Base-by-base conservation (phyloP, 2,797 vertebrate genomes). In the Sebastes itinus region DNA sequence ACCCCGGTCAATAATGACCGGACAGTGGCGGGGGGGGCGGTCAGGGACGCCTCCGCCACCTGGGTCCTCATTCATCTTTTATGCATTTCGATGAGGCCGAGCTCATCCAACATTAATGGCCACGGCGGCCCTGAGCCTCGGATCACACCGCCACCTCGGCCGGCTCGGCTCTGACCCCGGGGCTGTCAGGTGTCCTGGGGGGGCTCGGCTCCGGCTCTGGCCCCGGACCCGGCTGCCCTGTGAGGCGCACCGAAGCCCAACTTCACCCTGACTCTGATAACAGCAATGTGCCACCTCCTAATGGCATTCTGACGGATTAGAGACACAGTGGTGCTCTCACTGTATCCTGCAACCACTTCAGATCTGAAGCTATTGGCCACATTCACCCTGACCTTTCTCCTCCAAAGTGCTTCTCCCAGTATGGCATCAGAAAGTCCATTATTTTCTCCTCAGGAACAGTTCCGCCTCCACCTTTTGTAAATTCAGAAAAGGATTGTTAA, bases 91-190 rank as follows among this genome's bases (percentile, higher is more conserved):
- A 11, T 78, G 76, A 91, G 84, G 77, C 66, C 38, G 59, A 82
- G 63, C 84, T 91, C 88, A 95, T 96, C 85, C 90, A 95, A 95
- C 94, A 95, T 96, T 96, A 88, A 95, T 95, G 84, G 73, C 74
- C 55, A 27, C 87, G 8, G 35, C 32, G 85, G 74, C 87, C 90
- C 72, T 72, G 60, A 77, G 56, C 68, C 68, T 25, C n/a, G 4
- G 77, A 63, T 91, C 65, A 7, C 63, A 88, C 69, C 59, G 62
- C 72, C 56, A 63, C 25, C 73, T 69, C 12, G 0, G 62, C 16
- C 65, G 56, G 72, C 66, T 38, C 38, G 38, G 13, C 0, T 18
- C 6, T 52, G 86, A 86, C 81, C 72, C 72, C 12, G 3, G 30
- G 18, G 55, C 75, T 74, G 72, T 70, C 70, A 35, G 46, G 3